A percentile compares a stretch with the other conserved stretches of the same genome.
Evolutionary conservation across 2,797 vertebrate species (phyloP).

Genomic region (Anniella stebbinsi): DNA sequence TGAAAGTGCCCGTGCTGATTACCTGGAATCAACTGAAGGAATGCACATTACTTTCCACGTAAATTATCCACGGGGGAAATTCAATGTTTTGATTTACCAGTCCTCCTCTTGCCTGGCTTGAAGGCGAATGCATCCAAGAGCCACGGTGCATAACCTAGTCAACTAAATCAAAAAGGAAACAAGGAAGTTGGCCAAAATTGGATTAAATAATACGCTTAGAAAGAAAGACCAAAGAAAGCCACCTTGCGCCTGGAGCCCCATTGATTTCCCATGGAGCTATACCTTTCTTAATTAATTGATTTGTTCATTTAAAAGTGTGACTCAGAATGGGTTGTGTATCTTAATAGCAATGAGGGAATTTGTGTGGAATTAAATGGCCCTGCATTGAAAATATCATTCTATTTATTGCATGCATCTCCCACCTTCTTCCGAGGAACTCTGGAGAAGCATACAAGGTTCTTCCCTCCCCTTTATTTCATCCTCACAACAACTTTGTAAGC

Average conservation of each 20-base stretch:
- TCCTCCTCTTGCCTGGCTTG: not conserved
- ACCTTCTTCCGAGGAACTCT: not conserved
- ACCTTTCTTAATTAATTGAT: constrained; percentile 36
- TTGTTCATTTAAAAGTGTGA: not conserved
- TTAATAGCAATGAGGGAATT: not conserved
- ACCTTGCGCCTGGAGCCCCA: not conserved
- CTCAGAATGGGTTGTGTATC: not conserved
- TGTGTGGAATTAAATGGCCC: not conserved
- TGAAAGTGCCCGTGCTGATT: not conserved
- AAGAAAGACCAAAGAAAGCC: not conserved
- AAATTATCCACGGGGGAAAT: constrained; percentile 57
- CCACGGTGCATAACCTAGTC: constrained; percentile 25
- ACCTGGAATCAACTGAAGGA: not conserved
- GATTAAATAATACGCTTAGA: constrained; percentile 41
- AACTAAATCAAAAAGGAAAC: constrained; percentile 61
- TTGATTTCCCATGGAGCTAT: constrained; percentile 26
- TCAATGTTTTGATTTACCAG: constrained; percentile 68
- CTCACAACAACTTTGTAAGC: too few species aligned
- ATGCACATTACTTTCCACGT: not conserved
- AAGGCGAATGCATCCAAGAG: constrained; percentile 59
- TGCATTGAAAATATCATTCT: not conserved
- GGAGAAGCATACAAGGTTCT: not conserved
- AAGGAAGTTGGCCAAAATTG: constrained; percentile 46
- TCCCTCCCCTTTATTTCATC: not conserved
- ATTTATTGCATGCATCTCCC: not conserved